Evolutionary conservation across 2,888 invertebrate genomes (phyloP), one percentile per base, ranked within the genome.

Genomic region (Callimorpha dominula): DNA sequence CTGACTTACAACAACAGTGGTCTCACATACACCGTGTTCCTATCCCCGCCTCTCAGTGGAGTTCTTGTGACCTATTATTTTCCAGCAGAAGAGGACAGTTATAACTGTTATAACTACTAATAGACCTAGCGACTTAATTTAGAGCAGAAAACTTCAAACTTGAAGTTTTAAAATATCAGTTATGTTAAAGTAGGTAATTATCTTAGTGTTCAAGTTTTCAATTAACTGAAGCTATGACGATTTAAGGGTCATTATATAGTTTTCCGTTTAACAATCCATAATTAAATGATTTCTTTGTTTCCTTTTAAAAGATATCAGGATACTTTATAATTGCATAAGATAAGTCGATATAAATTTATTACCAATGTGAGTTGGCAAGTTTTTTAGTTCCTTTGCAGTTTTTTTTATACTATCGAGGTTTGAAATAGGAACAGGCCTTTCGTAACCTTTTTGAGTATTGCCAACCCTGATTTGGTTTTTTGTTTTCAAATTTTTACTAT

Each of bases 211-310:
- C 0, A 69, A 49, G 6, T 43, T 71, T 54, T 65, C 12, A 66
- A 68, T 65, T 57, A 46, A 65, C 65, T 52, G 71, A 65, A 66
- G 60, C 40, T 71, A 62, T 54, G 31, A 43, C 15, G 5, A 20
- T 54, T 71, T 64, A 65, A 62, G 42, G 63, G 1, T 63, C 52
- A 20, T 69, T 11, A 54, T 52, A 71, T 74, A 74, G 57, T 73
- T 78, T 57, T 52, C 20, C 64, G 11, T 65, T 74, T 57, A 67
- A 67, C 42, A 70, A 65, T 12, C 40, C 42, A 68, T 70, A 60
- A 69, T n/a, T 17, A 40, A 65, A 63, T 65, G 8, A 73, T 64
- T 62, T 70, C 52, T 8, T 57, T 4, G 31, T 12, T 67, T 68
- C 64, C 17, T 68, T n/a, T n/a, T n/a, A 71, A 52, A 17, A 67